Percentiles rank a stretch among this genome's conserved stretches.
These are phyloP conservation scores for Meles meles DNA, from an alignment of 2,113 vertebrate species.

Conservation along the genomic window DNA sequence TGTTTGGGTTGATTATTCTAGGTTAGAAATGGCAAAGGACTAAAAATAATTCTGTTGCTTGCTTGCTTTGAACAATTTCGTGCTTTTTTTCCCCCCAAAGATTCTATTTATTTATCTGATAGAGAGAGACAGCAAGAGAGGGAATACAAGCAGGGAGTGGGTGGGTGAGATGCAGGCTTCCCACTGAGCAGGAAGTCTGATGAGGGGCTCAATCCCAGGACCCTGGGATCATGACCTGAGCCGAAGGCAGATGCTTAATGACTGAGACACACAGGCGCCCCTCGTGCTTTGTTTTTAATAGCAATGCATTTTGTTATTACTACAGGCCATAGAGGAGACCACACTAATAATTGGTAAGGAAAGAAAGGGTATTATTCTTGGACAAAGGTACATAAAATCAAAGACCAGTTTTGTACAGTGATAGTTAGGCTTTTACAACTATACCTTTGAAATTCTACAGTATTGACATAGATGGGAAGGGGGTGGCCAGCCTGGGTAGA, in stretches of 20 bases:
- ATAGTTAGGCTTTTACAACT: neutral
- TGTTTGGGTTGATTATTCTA: neutral
- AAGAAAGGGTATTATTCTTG: neutral
- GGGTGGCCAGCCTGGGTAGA: neutral
- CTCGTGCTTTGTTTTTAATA: neutral
- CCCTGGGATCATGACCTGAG: no score
- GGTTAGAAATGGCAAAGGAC: neutral
- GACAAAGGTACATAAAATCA: slow-evolving; percentile 18
- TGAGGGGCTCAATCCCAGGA: no score
- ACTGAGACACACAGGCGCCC: no score
- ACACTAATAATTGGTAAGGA: neutral
- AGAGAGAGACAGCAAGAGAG: no score
- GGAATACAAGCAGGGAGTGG: no score
- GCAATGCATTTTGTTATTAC: neutral
- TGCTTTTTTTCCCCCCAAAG: neutral
- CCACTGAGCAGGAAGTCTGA: no score
- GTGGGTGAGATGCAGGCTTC: no score
- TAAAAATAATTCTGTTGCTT: neutral
- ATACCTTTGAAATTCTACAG: neutral
- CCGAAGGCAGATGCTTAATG: no score
- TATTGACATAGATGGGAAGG: neutral
- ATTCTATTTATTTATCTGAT: no score
- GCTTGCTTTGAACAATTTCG: neutral
- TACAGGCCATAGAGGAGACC: neutral
- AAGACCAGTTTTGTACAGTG: neutral